These are phyloP conservation scores for Alca torda DNA, from an alignment of 2,797 vertebrate genomes.

Conservation along the genomic window DNA sequence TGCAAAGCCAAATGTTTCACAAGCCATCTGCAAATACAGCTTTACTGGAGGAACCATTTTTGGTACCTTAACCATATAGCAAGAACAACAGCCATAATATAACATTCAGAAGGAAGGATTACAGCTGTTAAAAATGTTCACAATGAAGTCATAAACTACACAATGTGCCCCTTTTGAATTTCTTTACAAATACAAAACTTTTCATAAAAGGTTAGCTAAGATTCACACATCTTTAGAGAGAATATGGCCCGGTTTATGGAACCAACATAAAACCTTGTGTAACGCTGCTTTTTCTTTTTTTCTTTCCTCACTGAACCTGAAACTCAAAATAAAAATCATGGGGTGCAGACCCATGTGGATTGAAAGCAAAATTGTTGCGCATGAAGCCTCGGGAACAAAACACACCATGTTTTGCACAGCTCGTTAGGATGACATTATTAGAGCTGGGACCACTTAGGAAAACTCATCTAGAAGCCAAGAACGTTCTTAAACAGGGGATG, in stretches of 20 bases:
- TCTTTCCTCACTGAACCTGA: background rate
- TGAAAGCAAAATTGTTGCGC: background rate
- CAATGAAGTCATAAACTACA: constrained; percentile 36
- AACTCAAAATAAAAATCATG: constrained; percentile 42
- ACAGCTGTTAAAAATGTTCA: constrained; percentile 49
- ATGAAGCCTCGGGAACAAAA: constrained; percentile 30
- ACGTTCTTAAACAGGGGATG: background rate
- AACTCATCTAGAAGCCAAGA: constrained; percentile 51
- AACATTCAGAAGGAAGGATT: constrained; percentile 44
- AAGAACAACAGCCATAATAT: background rate
- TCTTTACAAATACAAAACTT: constrained; percentile 32
- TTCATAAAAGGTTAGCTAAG: constrained; percentile 14
- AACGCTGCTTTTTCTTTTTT: background rate
- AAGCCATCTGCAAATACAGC: constrained; percentile 36
- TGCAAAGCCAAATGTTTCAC: constrained; percentile 41
- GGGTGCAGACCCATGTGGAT: background rate
- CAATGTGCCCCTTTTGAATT: constrained; percentile 40
- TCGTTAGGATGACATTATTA: constrained; percentile 58
- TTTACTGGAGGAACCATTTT: constrained; percentile 39
- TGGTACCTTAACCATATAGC: constrained; percentile 12
- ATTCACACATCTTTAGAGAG: constrained; percentile 47
- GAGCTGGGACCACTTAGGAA: constrained; percentile 52
- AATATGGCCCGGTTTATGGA: constrained; percentile 2
- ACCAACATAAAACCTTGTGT: background rate
- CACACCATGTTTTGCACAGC: constrained; percentile 33